Evolutionary conservation across 2,797 vertebrate species (phyloP), one percentile per base, ranked within the genome.

Genomic region (Trachops cirrhosus): DNA sequence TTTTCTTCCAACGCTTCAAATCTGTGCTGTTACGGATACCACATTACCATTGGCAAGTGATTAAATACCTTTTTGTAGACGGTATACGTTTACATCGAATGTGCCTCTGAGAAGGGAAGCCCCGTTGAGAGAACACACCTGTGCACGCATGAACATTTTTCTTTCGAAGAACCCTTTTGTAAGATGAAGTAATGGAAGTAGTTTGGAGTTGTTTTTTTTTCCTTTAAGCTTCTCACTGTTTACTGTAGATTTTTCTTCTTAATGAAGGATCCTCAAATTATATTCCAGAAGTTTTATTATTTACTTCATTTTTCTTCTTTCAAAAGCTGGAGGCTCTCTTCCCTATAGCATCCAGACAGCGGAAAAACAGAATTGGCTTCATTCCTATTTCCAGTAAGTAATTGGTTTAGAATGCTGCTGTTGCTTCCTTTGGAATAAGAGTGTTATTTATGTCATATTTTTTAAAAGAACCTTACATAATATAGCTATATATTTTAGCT

Each of bases 301-400:
- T 86, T 93, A 32, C 74, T 87, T 94, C 93, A 14, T 75, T 83
- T 95, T 95, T 95, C 93, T 94, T 98, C 46, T 79, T 80, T 93
- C 98, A 48, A 97, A 97, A 99, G 99, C 99, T 88, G 99, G 99
- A n/a, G 99, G 99, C 41, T 99, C 99, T 2, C 99, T 99, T 94
- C 99, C 99, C 0, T 99, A 99, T 98, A 99, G 99, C 97, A 98
- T 99, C 97, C 99, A 99, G 98, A 99, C 99, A 0, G 99, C 99
- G 41, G 99, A 99, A 97, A 99, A 99, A 91, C 99, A 99, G 97
- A 98, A 98, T 22, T 99, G 99, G 99, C 98, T 99, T 16, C 99
- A 99, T 97, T 98, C 99, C 39, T 99, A 99, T 98, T 99, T 99
- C 97, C 99, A 99, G 99, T 99, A 98, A 99, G 99, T 99, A 97